Conservation (phyloP, 1,140 invertebrate species). For the Monochamus saltuarius region DNA sequence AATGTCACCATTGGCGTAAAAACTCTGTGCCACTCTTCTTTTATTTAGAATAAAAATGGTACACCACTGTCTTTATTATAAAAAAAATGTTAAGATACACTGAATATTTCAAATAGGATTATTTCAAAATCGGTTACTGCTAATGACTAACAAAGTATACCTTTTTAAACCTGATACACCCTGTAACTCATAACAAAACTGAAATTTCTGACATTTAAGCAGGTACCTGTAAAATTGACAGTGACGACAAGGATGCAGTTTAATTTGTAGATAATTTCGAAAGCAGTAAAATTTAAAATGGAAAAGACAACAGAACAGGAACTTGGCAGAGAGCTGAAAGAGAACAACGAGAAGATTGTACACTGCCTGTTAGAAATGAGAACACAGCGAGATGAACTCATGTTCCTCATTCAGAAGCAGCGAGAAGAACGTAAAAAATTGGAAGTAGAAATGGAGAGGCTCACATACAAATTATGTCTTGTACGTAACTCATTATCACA, state of each 20-base stretch:
- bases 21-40: no score
- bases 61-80: no score
- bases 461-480: constrained; percentile 39
- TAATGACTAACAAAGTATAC: no score
- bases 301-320: constrained; percentile 20
- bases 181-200: no score
- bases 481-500: constrained; percentile 21
- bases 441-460: constrained; percentile 37
- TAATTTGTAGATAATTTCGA: constrained; percentile 12
- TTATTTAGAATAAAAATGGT: no score
- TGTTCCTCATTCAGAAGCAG: constrained; percentile 39
- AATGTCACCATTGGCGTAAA: no score
- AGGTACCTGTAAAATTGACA: constrained; percentile 20
- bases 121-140: no score
- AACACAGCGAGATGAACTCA: constrained; percentile 35
- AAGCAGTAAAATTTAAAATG: background rate
- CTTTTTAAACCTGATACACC: no score
- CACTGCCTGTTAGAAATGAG: constrained; percentile 35
- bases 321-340: constrained; percentile 29
- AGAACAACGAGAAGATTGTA: constrained; percentile 39
- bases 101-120: no score
- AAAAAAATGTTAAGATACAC: no score
- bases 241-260: constrained; percentile 7
- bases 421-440: constrained; percentile 35
- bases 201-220: no score